These are phyloP conservation scores for Drosophila meridionalis DNA, from an alignment of 2,888 invertebrate genomes.

Conservation along the genomic window DNA sequence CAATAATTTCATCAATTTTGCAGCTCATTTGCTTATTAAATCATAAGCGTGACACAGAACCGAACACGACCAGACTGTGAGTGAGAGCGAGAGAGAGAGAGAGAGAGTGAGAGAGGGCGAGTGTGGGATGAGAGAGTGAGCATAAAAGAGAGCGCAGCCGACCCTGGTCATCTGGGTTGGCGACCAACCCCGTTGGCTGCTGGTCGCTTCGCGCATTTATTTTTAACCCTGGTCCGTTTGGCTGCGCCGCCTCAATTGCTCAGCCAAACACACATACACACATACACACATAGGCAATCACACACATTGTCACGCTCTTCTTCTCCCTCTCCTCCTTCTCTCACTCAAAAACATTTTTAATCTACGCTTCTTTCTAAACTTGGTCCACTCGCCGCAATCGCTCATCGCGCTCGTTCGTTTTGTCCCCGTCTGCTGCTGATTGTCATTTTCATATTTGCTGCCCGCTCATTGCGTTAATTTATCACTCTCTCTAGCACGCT, in stretches of 20 bases:
- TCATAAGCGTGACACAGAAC: slow-evolving; percentile 75
- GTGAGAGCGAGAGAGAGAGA: not conserved
- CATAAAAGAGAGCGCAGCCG: not conserved
- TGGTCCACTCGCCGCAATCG: slow-evolving; percentile 70
- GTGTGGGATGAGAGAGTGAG: not conserved
- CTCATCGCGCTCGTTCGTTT: slow-evolving; percentile 43
- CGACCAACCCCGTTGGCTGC: slow-evolving; percentile 60
- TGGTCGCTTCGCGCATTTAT: slow-evolving; percentile 59
- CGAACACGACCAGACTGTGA: slow-evolving; percentile 3
- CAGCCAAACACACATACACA: slow-evolving; percentile 23
- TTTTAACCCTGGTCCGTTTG: slow-evolving; percentile 74
- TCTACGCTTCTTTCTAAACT: slow-evolving; percentile 74
- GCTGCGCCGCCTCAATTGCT: slow-evolving; percentile 56
- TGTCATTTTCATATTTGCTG: slow-evolving; percentile 69
- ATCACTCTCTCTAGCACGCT: slow-evolving; percentile 41
- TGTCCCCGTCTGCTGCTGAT: slow-evolving; percentile 50
- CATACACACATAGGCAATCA: slow-evolving; percentile 4
- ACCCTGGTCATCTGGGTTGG: slow-evolving; percentile 37
- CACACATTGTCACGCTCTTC: slow-evolving; percentile 8
- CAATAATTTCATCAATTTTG: slow-evolving; percentile 76
- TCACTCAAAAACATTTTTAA: slow-evolving; percentile 35
- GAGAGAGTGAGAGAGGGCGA: not conserved
- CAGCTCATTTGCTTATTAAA: slow-evolving; percentile 83
- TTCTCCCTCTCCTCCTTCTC: not conserved
- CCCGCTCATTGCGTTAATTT: slow-evolving; percentile 51